Base-by-base conservation (phyloP, 2,888 invertebrate genomes). In the Sminthurinus aureus region DNA sequence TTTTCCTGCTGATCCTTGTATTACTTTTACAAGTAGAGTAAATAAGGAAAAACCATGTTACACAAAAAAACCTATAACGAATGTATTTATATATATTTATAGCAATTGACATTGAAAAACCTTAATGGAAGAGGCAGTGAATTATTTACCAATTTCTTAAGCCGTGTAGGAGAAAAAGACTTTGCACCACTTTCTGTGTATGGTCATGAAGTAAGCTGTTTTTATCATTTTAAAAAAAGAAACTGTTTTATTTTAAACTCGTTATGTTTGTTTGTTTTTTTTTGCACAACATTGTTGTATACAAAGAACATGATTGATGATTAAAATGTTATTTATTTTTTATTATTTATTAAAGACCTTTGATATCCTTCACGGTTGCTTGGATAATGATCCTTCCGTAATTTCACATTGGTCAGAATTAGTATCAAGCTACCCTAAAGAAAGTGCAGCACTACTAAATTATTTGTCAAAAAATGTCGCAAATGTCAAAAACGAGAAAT, bases 121-220 rank as follows among this genome's bases (percentile, higher is more conserved):
- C 78, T 85, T 22, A 86, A 84, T 38, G 85, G 84, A 26, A 86
- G 86, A 22, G 85, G 85, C 9, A 26, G 73, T 20, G 78, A 76
- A 51, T 76, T 88, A 20, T 88, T 88, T 82, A 84, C 84, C 20
- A 88, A 85, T 75, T 88, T 88, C 81, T 77, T 88, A 22, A 79
- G 84, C 69, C 87, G 87, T 80, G 24, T 86, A n/a, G 86, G 88
- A 26, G 84, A 86, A 20, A 85, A 84, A 69, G 86, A 85, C 26
- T 88, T 87, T 83, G 51, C 78, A 13, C 85, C 88, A 8, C 22
- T 84, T 0, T 87, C 88, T 26, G 79, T 83, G 2, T 84, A 87
- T 80, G 88, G 88, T 58, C 83, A 83, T 76, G 88, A 88, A 84
- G 88, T 88, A 82, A 52, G 76, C 20, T 13, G 13, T 8, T 22